Evolutionary conservation across 1,140 invertebrate genomes (phyloP).

Genomic region (Panulirus ornatus): DNA sequence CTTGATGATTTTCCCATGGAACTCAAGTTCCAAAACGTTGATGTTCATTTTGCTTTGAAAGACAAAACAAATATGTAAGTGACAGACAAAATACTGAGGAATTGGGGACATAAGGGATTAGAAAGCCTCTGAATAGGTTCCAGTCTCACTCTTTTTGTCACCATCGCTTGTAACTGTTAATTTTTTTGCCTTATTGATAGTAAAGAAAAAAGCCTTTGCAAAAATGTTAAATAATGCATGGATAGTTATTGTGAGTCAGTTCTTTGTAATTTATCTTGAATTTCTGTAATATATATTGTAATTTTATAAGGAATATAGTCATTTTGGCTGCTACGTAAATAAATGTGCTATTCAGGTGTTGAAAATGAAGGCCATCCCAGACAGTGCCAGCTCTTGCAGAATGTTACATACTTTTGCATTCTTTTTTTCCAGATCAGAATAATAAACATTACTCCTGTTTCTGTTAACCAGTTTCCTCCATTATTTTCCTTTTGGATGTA

Average conservation of each 20-base stretch:
- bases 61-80: not conserved
- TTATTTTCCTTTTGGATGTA: not conserved
- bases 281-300: conserved; percentile 62
- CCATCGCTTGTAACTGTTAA: conserved; percentile 32
- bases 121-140: conserved; percentile 13
- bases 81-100: not conserved
- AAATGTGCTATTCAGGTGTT: conserved; percentile 57
- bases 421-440: not conserved
- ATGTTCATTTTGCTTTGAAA: not conserved
- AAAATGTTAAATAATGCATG: conserved; percentile 63
- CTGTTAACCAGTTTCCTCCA: not conserved
- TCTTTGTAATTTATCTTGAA: conserved; percentile 55
- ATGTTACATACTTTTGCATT: not conserved
- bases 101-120: not conserved
- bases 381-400: conserved; percentile 39
- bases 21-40: too few relatives aligned
- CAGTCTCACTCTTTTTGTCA: conserved; percentile 39
- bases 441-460: not conserved
- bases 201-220: conserved; percentile 50
- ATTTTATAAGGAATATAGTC: conserved; percentile 56
- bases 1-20: too few relatives aligned
- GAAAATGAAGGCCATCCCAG: conserved; percentile 5
- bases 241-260: conserved; percentile 50
- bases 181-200: conserved; percentile 49
- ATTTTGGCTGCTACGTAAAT: conserved; percentile 53